These are phyloP conservation scores for Pseudopleuronectes americanus DNA, from an alignment of 2,797 vertebrate species.

Conservation along the genomic window DNA sequence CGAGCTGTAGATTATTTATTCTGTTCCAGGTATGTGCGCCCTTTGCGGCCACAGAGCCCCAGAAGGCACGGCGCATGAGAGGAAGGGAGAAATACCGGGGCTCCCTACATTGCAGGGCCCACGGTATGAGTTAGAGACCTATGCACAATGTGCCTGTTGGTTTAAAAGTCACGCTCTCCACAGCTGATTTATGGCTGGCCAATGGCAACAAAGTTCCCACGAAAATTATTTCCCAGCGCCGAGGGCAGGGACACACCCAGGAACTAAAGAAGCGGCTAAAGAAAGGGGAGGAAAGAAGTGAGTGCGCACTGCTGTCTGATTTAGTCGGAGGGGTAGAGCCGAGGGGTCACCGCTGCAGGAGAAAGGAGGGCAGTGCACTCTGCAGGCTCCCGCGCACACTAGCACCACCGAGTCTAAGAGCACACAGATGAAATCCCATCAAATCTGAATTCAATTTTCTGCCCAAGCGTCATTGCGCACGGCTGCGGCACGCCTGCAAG, in stretches of 20 bases:
- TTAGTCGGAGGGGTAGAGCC: conserved; percentile 2
- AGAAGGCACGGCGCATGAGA: conserved; percentile 77
- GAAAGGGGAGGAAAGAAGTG: conserved; percentile 40
- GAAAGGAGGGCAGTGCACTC: conserved; percentile 59
- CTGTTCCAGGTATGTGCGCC: conserved; percentile 74
- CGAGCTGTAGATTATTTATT: conserved; percentile 81
- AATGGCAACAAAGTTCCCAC: conserved; percentile 88
- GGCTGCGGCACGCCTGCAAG: background rate
- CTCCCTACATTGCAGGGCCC: conserved; percentile 26
- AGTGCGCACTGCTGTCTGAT: conserved; percentile 42
- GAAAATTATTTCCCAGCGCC: conserved; percentile 77
- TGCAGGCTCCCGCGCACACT: conserved; percentile 48
- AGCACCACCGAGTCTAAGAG: background rate
- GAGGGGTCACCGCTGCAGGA: conserved; percentile 38
- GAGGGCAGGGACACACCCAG: conserved; percentile 87
- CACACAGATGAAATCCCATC: background rate
- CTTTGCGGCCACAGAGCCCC: conserved; percentile 78
- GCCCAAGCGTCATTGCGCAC: background rate
- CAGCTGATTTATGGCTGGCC: conserved; percentile 91
- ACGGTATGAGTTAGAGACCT: conserved; percentile 78
- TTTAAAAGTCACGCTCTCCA: conserved; percentile 86
- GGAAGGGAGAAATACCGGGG: conserved; percentile 26
- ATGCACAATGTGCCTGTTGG: conserved; percentile 12
- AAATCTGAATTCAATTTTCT: accelerated
- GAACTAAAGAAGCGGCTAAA: conserved; percentile 67